phyloP scores from a whole-genome alignment of 92 coral and sea anemone species.

The Virgularia gustaviana region DNA sequence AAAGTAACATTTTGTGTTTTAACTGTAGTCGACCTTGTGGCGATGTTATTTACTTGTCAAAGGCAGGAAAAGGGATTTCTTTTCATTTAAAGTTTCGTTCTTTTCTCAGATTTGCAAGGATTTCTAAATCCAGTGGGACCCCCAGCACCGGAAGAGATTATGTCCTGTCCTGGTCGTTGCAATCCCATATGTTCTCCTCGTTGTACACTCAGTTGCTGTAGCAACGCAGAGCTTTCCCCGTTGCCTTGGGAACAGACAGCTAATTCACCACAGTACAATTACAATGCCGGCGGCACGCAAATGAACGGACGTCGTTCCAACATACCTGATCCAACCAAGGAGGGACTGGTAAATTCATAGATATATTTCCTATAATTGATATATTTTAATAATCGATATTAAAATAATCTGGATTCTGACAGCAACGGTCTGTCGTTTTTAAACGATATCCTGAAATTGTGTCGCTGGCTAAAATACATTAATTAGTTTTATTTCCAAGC shows the following conservation, averaged over 20 bases:
- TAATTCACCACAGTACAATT: not conserved
- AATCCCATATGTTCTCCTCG: slow-evolving; percentile 29
- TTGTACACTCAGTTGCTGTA: slow-evolving; percentile 29
- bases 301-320: slow-evolving; percentile 15
- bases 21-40: no score
- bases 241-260: slow-evolving; percentile 19
- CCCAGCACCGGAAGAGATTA: not conserved
- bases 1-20: no score
- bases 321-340: slow-evolving; percentile 24
- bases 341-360: slow-evolving; percentile 1
- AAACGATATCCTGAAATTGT: no score
- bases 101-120: slow-evolving; percentile 11
- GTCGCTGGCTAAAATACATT: no score
- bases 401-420: not conserved
- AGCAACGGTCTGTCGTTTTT: not conserved
- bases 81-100: no score
- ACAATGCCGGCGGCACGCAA: slow-evolving; percentile 9
- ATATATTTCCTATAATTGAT: not conserved
- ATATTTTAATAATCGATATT: no score
- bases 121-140: slow-evolving; percentile 19
- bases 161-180: slow-evolving; percentile 34
- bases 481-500: no score
- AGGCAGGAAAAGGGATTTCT: no score
- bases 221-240: not conserved
- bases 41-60: no score